Conservation (phyloP, 35 echinoderm and acorn worm genomes). For the Ptychodera flava region DNA sequence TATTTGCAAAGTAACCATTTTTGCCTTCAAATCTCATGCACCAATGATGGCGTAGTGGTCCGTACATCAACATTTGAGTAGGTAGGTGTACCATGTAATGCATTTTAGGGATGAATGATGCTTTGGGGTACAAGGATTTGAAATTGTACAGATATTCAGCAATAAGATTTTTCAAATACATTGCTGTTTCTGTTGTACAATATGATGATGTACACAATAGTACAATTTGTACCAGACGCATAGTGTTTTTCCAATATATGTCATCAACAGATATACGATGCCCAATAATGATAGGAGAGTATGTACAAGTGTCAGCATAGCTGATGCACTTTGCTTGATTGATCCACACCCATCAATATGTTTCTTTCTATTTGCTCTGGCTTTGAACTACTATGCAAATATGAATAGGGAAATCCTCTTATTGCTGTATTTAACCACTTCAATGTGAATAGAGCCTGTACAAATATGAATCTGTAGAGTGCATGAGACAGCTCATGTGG, state of each 20-base stretch:
- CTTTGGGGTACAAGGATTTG: constrained; percentile 13
- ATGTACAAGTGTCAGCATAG: constrained; percentile 39
- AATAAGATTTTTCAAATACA: constrained; percentile 3
- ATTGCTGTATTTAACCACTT: constrained; percentile 54
- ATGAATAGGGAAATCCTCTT: constrained; percentile 25
- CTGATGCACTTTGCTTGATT: constrained; percentile 49
- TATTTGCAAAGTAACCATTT: constrained; percentile 13
- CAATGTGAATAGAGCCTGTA: constrained; percentile 35
- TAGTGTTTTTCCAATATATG: constrained; percentile 47
- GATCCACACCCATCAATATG: neutral
- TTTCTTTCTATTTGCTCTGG: constrained; percentile 21
- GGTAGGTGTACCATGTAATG: constrained; percentile 38
- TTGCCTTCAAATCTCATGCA: constrained; percentile 43
- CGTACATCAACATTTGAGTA: constrained; percentile 35
- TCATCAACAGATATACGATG: constrained; percentile 28
- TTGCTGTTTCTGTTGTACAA: neutral
- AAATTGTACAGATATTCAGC: neutral
- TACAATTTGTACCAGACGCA: constrained; percentile 39
- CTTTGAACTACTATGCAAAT: constrained; percentile 12
- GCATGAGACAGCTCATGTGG: constrained; percentile 47
- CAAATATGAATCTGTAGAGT: constrained; percentile 27
- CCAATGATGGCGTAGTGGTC: no score
- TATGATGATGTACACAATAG: constrained; percentile 14
- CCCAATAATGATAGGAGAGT: constrained; percentile 48
- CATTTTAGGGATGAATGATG: constrained; percentile 40